These are phyloP conservation scores for Aeoliscus strigatus DNA, from an alignment of 2,797 vertebrate genomes.

Conservation along the genomic window DNA sequence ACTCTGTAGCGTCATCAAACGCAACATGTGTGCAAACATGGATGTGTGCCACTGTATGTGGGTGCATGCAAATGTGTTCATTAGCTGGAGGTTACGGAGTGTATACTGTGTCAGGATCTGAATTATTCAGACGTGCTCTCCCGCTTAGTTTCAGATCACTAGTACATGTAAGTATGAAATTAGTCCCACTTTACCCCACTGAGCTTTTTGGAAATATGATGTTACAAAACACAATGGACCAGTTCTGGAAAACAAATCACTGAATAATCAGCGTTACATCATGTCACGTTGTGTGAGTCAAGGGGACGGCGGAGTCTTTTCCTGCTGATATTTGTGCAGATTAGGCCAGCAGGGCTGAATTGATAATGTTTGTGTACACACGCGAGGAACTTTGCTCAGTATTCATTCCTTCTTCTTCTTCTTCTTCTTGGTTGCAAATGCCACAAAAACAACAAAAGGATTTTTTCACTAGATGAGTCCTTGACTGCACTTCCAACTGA, in stretches of 20 bases:
- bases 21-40: slow-evolving; percentile 20
- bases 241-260: slow-evolving; percentile 23
- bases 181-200: slow-evolving; percentile 51
- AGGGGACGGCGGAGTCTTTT: slow-evolving; percentile 3
- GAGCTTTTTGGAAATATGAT: slow-evolving; percentile 37
- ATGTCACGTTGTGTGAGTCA: slow-evolving; percentile 25
- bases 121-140: slow-evolving; percentile 61
- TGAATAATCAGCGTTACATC: slow-evolving; percentile 28
- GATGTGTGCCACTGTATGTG: slow-evolving; percentile 10
- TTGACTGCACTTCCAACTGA: too few species aligned
- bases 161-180: slow-evolving; percentile 62
- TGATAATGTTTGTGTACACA: slow-evolving; percentile 17
- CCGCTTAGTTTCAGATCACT: slow-evolving; percentile 56
- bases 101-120: slow-evolving; percentile 34
- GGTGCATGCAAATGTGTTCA: slow-evolving; percentile 30
- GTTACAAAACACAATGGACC: slow-evolving; percentile 33
- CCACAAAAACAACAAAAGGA: too few species aligned
- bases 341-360: slow-evolving; percentile 3
- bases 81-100: slow-evolving; percentile 39
- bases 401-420: slow-evolving; percentile 3
- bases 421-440: too few species aligned
- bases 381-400: not conserved
- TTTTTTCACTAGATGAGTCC: too few species aligned
- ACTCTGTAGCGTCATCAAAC: slow-evolving; percentile 5
- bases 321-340: too few species aligned